Conservation (phyloP, 2,797 vertebrate genomes). For the Sarcophilus harrisii region DNA sequence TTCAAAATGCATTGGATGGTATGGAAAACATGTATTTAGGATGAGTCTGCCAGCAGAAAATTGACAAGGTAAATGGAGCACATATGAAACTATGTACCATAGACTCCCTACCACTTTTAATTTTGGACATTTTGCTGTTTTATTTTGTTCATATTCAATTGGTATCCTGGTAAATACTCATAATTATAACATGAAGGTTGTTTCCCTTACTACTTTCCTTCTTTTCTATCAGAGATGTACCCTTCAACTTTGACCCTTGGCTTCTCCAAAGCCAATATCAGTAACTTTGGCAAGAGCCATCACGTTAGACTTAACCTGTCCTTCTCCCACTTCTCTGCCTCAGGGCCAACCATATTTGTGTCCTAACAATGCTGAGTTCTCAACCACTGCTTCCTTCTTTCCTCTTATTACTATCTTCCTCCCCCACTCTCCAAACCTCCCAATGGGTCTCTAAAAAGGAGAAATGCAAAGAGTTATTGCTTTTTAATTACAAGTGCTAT, state of each 20-base stretch:
- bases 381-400: not conserved
- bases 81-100: no score
- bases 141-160: not conserved
- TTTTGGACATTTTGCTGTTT: slow-evolving; percentile 12
- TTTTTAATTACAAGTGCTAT: slow-evolving; percentile 79
- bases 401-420: not conserved
- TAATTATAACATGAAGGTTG: not conserved
- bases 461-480: slow-evolving; percentile 75
- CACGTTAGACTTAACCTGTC: not conserved
- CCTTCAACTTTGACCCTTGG: not conserved
- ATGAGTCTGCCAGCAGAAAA: not conserved
- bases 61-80: not conserved
- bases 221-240: not conserved
- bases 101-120: not conserved
- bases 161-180: not conserved
- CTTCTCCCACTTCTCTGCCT: not conserved
- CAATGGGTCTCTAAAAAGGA: slow-evolving; percentile 65
- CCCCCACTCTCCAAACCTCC: slow-evolving; percentile 47
- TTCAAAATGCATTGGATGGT: not conserved
- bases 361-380: not conserved
- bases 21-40: not conserved
- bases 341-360: not conserved
- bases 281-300: not conserved
- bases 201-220: not conserved
- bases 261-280: not conserved